phyloP scores from a whole-genome alignment of 2,797 vertebrate genomes.

The Aphelocoma californica region DNA sequence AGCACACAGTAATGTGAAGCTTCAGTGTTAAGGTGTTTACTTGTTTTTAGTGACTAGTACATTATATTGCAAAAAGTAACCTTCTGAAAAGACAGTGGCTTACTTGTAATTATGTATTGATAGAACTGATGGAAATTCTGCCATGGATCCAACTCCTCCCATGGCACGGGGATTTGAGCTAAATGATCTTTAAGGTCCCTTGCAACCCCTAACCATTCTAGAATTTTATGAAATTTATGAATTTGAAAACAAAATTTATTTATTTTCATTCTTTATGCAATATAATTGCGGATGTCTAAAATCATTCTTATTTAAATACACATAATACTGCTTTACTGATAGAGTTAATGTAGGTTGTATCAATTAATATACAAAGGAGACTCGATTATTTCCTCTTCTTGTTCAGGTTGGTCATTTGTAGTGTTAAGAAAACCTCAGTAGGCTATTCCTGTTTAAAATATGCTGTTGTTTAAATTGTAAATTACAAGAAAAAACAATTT shows the following conservation, averaged over 20 bases:
- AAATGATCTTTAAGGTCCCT: not conserved
- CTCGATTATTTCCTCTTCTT: not conserved
- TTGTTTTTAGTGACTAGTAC: not conserved
- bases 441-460: not conserved
- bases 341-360: not conserved
- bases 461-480: not conserved
- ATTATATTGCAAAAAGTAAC: not conserved
- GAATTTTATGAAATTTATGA: not conserved
- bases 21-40: not conserved
- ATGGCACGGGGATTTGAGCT: not conserved
- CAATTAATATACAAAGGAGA: not conserved
- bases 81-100: not conserved
- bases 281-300: not conserved
- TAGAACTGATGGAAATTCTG: not conserved
- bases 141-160: not conserved
- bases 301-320: not conserved
- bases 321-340: not conserved
- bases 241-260: not conserved
- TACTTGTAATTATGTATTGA: not conserved
- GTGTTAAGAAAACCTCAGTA: not conserved
- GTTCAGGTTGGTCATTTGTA: not conserved
- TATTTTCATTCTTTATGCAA: not conserved
- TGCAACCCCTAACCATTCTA: not conserved
- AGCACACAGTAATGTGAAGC: not conserved
- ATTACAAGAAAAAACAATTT: not conserved